Evolutionary conservation across 2,888 invertebrate species (phyloP).

Genomic region (Mimachlamys varia): DNA sequence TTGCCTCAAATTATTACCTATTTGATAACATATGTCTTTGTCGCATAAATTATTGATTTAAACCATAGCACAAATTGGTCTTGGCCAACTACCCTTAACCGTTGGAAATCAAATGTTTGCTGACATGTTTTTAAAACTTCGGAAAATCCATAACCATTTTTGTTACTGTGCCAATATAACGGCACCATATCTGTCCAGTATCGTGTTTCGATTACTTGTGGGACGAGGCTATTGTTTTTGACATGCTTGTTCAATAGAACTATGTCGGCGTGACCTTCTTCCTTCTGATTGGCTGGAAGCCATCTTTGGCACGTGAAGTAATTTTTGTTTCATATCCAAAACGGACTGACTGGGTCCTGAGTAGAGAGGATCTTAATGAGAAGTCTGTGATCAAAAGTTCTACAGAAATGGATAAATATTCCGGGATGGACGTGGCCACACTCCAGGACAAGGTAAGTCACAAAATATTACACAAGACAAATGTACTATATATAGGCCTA

Average conservation of each 20-base stretch:
- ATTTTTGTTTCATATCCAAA: slow-evolving; percentile 1
- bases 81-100: too few relatives aligned
- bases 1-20: not conserved
- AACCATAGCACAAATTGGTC: too few relatives aligned
- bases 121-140: not conserved
- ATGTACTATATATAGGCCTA: too few relatives aligned
- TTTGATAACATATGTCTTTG: not conserved
- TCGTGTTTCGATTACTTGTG: not conserved
- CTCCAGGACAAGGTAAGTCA: slow-evolving; percentile 1
- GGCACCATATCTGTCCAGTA: not conserved
- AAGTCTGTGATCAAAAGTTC: not conserved
- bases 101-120: not conserved
- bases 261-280: slow-evolving; percentile 25
- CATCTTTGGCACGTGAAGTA: slow-evolving; percentile 24
- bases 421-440: not conserved
- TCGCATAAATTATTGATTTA: not conserved
- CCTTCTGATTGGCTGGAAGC: slow-evolving; percentile 8
- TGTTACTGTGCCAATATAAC: not conserved
- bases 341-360: not conserved
- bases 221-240: slow-evolving; percentile 5
- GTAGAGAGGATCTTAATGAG: not conserved
- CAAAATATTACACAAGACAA: not conserved
- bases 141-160: not conserved
- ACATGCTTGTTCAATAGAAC: not conserved
- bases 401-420: slow-evolving; percentile 17